phyloP scores from a whole-genome alignment of 2,888 invertebrate species.

The Lepidocyrtoides sp. region DNA sequence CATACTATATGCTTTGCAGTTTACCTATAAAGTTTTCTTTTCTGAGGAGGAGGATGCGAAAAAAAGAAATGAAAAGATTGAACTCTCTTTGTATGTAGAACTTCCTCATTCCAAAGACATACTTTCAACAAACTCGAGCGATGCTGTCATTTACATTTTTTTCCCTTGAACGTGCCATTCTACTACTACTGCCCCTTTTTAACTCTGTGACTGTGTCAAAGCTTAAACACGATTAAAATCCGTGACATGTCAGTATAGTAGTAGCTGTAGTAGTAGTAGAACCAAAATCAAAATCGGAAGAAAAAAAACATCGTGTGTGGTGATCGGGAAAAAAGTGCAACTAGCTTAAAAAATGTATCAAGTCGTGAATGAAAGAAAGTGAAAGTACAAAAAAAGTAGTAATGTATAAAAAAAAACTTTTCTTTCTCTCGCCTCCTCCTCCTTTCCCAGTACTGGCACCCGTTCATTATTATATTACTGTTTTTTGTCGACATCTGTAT shows the following conservation, averaged over 20 bases:
- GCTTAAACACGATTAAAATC: slow-evolving; percentile 10
- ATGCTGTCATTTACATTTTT: slow-evolving; percentile 1
- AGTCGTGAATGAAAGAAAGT: too few species aligned
- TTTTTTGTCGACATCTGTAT: slow-evolving; percentile 12
- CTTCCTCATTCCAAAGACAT: not conserved
- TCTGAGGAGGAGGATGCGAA: not conserved
- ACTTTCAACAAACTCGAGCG: not conserved
- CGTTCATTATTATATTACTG: slow-evolving; percentile 18
- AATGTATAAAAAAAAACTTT: not conserved
- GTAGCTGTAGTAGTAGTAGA: too few species aligned
- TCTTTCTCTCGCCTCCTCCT: not conserved
- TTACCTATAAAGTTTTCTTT: slow-evolving; percentile 23
- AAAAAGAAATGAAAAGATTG: not conserved
- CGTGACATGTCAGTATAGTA: not conserved
- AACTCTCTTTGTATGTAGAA: not conserved
- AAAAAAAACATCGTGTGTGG: not conserved
- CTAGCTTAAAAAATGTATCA: too few species aligned
- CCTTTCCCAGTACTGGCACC: not conserved
- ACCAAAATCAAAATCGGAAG: slow-evolving; percentile 12
- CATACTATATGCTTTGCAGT: not conserved
- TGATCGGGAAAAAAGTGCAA: slow-evolving; percentile 13
- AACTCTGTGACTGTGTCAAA: slow-evolving; percentile 3
- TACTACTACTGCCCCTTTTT: too few species aligned
- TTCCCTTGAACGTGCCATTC: too few species aligned
- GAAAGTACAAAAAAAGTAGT: slow-evolving; percentile 12